These are phyloP conservation scores for Procavia capensis DNA, from an alignment of 2,113 vertebrate species.

Conservation along the genomic window DNA sequence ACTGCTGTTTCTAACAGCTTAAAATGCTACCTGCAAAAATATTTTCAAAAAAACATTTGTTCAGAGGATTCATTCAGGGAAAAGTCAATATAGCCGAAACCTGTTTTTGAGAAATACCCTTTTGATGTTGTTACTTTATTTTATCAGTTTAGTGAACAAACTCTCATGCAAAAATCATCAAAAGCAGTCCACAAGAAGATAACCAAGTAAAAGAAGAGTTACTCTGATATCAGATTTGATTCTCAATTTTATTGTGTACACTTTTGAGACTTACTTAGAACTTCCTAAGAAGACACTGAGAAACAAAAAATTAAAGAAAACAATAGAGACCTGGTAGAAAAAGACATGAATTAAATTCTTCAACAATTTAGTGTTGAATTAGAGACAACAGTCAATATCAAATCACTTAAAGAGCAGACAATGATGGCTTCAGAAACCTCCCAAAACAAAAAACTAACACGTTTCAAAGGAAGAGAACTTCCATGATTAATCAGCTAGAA, in stretches of 20 bases:
- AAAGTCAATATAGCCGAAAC: not conserved
- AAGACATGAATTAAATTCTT: not conserved
- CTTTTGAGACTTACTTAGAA: not conserved
- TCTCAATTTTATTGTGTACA: not conserved
- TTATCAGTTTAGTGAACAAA: slow-evolving; percentile 26
- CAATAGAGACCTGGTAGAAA: not conserved
- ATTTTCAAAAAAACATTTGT: not conserved
- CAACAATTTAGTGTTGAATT: too few species aligned
- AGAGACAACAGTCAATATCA: too few species aligned
- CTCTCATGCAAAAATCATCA: slow-evolving; percentile 29
- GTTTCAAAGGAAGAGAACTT: too few species aligned
- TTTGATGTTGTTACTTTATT: slow-evolving; percentile 1
- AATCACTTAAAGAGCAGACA: too few species aligned
- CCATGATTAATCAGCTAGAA: too few species aligned
- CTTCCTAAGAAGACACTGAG: not conserved
- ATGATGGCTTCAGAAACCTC: too few species aligned
- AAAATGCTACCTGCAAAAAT: slow-evolving; percentile 32
- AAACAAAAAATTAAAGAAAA: not conserved
- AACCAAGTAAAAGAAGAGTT: not conserved
- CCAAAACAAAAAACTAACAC: too few species aligned
- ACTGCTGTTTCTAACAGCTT: not conserved
- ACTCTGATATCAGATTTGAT: not conserved
- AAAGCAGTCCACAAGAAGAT: not conserved
- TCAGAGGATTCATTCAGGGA: slow-evolving; percentile 13
- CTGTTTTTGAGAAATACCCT: slow-evolving; percentile 49